phyloP scores from a whole-genome alignment of 2,888 invertebrate species.

The Euphydryas editha region DNA sequence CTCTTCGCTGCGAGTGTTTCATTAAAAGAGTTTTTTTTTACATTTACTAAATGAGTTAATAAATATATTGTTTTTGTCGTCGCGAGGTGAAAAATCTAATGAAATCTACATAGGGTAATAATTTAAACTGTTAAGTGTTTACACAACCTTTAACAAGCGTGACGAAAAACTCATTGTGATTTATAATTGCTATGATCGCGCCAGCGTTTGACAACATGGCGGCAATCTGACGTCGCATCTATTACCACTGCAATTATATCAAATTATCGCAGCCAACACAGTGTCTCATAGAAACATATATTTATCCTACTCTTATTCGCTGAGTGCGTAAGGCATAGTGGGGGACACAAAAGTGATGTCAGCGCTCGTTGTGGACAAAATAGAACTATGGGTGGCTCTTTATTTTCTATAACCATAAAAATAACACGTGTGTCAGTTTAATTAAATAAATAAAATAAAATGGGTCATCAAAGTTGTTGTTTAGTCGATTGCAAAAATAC shows the following conservation, averaged over 20 bases:
- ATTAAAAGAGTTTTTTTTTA: neutral
- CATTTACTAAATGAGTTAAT: neutral
- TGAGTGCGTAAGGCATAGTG: too few species aligned
- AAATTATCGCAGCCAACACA: conserved; percentile 24
- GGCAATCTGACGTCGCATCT: conserved; percentile 58
- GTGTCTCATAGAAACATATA: neutral
- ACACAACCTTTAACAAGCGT: conserved; percentile 18
- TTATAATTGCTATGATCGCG: conserved; percentile 27
- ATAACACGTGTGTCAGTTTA: too few species aligned
- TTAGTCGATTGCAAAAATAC: too few species aligned
- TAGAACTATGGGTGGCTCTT: too few species aligned
- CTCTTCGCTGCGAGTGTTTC: neutral
- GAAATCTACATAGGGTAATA: conserved; percentile 9
- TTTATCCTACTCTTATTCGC: neutral
- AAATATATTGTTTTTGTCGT: neutral
- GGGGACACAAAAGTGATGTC: too few species aligned
- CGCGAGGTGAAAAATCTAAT: neutral
- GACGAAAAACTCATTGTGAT: conserved; percentile 19
- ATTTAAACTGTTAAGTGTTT: conserved; percentile 4
- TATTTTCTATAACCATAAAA: too few species aligned
- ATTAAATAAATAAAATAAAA: too few species aligned
- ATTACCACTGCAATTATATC: conserved; percentile 48
- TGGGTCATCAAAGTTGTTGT: too few species aligned
- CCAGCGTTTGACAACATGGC: conserved; percentile 30
- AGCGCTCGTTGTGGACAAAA: too few species aligned